phyloP scores from a whole-genome alignment of 2,888 invertebrate genomes.

The Heterodera filipjevi region DNA sequence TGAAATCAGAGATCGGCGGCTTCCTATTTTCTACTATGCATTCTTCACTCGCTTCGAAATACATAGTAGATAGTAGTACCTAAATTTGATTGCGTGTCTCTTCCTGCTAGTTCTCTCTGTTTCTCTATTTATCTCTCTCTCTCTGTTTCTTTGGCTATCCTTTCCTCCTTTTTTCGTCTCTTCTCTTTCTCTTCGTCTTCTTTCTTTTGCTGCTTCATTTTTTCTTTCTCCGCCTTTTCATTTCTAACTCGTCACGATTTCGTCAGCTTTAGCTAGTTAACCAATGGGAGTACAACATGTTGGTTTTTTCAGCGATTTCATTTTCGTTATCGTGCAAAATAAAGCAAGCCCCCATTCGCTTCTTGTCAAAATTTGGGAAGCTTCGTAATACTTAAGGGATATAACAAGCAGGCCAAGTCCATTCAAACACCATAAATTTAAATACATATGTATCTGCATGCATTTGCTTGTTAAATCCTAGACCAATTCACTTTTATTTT shows the following conservation, averaged over 20 bases:
- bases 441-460: too few species aligned
- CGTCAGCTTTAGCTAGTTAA: not conserved
- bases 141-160: too few species aligned
- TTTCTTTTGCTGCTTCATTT: not conserved
- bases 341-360: not conserved
- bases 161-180: too few species aligned
- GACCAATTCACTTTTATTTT: too few species aligned
- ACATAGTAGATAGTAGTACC: too few species aligned
- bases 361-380: not conserved
- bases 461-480: too few species aligned
- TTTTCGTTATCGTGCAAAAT: not conserved
- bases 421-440: not conserved
- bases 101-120: too few species aligned
- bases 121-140: too few species aligned
- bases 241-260: not conserved
- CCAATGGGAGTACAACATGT: conserved; percentile 26
- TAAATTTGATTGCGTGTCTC: too few species aligned
- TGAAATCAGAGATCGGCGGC: too few species aligned
- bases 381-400: not conserved
- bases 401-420: not conserved
- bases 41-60: too few species aligned
- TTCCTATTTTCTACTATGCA: too few species aligned
- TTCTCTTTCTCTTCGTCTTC: not conserved
- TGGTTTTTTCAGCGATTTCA: not conserved
- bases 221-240: not conserved